Evolutionary conservation across 2,113 vertebrate genomes (phyloP).

Genomic region (Sylvicapra grimmia): DNA sequence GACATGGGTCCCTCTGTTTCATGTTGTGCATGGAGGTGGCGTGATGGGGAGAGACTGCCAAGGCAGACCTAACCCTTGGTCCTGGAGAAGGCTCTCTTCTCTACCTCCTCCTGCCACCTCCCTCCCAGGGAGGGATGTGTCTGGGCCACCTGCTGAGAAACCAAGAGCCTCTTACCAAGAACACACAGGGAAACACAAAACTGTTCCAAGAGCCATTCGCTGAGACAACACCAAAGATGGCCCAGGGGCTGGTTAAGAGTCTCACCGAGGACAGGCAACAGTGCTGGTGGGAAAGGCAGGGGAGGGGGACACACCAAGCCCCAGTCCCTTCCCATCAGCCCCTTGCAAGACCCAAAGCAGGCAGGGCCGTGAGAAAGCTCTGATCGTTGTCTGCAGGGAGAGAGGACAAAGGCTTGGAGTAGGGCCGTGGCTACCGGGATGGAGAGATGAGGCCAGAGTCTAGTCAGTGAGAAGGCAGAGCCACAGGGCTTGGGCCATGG

Average conservation of each 20-base stretch:
- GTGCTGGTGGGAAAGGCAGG: no score
- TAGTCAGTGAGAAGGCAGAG: not conserved
- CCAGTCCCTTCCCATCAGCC: not conserved
- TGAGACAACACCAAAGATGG: not conserved
- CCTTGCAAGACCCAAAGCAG: not conserved
- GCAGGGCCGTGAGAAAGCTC: not conserved
- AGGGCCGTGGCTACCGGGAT: not conserved
- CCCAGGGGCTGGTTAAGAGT: not conserved
- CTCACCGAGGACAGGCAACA: not conserved
- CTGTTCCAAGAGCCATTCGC: not conserved
- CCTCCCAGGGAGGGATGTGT: not conserved
- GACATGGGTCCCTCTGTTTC: not conserved
- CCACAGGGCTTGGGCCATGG: not conserved
- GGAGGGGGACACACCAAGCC: not conserved
- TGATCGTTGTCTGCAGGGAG: not conserved
- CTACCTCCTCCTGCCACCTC: not conserved
- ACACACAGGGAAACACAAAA: not conserved
- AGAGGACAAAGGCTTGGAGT: not conserved
- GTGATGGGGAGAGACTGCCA: not conserved
- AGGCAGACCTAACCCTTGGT: not conserved
- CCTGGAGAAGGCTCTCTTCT: not conserved
- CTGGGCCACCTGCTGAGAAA: not conserved
- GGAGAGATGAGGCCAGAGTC: not conserved
- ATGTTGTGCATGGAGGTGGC: not conserved
- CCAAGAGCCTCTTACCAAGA: not conserved